A percentile compares a stretch with the other conserved stretches of the same genome.
Conservation (phyloP, 2,113 vertebrate species). For the Gallinago undulata region DNA sequence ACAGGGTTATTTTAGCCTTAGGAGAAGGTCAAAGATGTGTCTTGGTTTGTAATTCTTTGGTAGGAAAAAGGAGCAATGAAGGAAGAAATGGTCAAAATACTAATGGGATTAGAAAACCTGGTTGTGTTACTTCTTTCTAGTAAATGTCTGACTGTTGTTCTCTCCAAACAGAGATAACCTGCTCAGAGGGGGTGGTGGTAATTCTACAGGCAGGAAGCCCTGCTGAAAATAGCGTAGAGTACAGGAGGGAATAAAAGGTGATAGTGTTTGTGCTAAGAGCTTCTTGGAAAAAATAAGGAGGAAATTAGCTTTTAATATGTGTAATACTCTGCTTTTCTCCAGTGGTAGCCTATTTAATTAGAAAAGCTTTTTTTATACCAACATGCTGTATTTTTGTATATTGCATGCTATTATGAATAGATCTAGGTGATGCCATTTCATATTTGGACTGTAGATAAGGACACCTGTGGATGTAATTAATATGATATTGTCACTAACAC, state of each 20-base stretch:
- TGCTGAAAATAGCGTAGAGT: not conserved
- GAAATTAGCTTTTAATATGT: not conserved
- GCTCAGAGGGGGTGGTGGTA: not conserved
- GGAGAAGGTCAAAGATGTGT: not conserved
- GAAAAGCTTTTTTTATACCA: not conserved
- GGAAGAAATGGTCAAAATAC: not conserved
- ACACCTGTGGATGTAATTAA: not conserved
- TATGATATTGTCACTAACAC: not conserved
- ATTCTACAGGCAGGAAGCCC: not conserved
- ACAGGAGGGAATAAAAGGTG: not conserved
- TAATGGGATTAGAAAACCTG: not conserved
- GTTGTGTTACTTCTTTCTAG: not conserved
- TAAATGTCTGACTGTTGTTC: not conserved
- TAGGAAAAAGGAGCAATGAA: not conserved
- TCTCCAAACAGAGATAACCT: not conserved
- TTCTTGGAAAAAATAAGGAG: not conserved
- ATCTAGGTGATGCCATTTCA: not conserved
- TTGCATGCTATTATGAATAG: not conserved
- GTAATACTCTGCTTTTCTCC: not conserved
- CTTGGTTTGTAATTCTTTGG: not conserved
- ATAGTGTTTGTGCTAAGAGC: not conserved
- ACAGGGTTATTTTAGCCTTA: not conserved
- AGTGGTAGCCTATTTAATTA: not conserved
- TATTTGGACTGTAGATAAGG: not conserved
- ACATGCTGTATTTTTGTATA: not conserved